Conservation (phyloP, 2,888 invertebrate species). For the Brenthis ino region DNA sequence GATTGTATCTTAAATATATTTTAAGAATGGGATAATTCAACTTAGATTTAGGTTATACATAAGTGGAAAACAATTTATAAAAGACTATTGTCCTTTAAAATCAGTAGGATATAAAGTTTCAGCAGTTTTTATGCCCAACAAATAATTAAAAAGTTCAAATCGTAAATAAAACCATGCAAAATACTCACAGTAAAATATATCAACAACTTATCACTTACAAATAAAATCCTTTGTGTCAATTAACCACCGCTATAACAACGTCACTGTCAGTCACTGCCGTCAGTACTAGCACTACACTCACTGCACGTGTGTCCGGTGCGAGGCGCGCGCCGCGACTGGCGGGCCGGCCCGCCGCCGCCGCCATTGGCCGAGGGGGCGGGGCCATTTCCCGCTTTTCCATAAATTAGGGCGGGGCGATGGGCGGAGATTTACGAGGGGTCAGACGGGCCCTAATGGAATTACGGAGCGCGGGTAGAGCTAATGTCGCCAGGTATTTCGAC, state of each 20-base stretch:
- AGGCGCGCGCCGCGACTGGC: conserved; percentile 47
- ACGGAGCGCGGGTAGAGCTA: conserved; percentile 30
- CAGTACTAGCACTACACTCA: conserved; percentile 1
- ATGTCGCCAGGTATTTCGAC: conserved; percentile 6
- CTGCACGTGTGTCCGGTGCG: conserved; percentile 38
- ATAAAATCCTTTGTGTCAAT: not conserved
- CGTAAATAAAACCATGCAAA: too few relatives aligned
- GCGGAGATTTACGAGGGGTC: conserved; percentile 61
- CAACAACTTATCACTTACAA: not conserved
- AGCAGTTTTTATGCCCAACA: too few relatives aligned
- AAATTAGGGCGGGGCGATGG: conserved; percentile 37
- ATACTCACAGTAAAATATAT: not conserved
- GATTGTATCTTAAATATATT: too few relatives aligned
- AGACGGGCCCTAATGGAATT: conserved; percentile 69
- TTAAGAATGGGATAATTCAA: too few relatives aligned
- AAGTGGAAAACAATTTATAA: too few relatives aligned
- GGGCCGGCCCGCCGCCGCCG: conserved; percentile 38
- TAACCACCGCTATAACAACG: too few relatives aligned
- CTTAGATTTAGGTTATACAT: too few relatives aligned
- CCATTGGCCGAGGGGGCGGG: conserved; percentile 40
- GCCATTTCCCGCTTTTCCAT: conserved; percentile 40
- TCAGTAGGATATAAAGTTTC: too few relatives aligned
- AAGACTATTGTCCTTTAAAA: too few relatives aligned
- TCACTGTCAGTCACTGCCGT: too few relatives aligned
- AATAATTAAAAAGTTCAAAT: too few relatives aligned